Conservation (phyloP, 2,797 vertebrate genomes). For the Scolopax rusticola region DNA sequence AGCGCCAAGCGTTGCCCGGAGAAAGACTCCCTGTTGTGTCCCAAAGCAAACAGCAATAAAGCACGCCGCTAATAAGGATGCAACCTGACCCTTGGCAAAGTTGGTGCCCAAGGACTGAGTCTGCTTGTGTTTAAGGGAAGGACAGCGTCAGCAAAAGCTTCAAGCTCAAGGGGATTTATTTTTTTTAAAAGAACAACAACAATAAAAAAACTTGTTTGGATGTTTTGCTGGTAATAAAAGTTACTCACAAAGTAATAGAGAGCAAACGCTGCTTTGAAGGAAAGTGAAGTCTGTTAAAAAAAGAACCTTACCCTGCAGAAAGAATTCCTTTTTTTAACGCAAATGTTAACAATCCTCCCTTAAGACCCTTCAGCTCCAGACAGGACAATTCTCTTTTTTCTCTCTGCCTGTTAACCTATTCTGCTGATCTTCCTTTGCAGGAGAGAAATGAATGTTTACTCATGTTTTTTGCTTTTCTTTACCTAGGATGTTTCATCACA, state of each 20-base stretch:
- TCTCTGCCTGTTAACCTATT: background rate
- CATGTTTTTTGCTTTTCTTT: background rate
- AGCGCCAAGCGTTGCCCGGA: background rate
- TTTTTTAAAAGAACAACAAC: background rate
- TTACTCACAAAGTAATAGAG: background rate
- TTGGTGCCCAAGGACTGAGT: background rate
- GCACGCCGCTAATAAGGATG: conserved; percentile 4
- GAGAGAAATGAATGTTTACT: background rate
- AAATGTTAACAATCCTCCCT: background rate
- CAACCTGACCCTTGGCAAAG: background rate
- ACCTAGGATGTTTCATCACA: background rate
- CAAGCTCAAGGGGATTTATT: background rate
- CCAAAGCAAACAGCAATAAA: conserved; percentile 43
- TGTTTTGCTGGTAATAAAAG: conserved; percentile 14
- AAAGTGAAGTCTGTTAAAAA: conserved; percentile 14
- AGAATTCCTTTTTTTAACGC: background rate
- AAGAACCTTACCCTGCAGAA: background rate
- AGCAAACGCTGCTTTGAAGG: conserved; percentile 1
- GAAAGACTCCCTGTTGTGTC: background rate
- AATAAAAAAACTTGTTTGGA: background rate
- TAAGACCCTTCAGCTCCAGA: background rate
- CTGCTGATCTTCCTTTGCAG: background rate
- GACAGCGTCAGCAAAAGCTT: background rate
- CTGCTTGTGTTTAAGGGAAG: background rate
- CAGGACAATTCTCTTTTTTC: background rate